Percentiles rank a stretch among this genome's conserved stretches.
Conservation (phyloP, 2,888 invertebrate genomes). For the Melieria crassipennis region DNA sequence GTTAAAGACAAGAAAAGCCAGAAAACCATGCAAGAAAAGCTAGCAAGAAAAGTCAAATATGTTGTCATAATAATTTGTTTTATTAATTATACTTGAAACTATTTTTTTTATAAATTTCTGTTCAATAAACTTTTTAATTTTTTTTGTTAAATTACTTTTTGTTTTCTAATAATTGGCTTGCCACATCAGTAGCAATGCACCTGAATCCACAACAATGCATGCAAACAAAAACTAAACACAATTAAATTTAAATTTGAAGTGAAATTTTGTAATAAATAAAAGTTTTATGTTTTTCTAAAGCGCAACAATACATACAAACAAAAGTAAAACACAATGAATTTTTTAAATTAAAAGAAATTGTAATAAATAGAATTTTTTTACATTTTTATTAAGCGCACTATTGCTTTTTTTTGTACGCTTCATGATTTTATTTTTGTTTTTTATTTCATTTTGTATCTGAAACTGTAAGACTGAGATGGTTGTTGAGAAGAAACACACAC, state of each 20-base stretch:
- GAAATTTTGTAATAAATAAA: background rate
- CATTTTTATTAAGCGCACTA: background rate
- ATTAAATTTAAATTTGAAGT: background rate
- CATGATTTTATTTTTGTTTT: slow-evolving; percentile 22
- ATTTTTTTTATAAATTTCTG: slow-evolving; percentile 18
- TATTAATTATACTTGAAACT: background rate
- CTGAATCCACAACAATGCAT: slow-evolving; percentile 10
- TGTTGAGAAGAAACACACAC: slow-evolving; percentile 48
- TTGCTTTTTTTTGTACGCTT: slow-evolving; percentile 22
- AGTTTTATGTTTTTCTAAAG: no score
- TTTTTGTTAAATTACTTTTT: background rate
- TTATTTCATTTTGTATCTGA: slow-evolving; percentile 53
- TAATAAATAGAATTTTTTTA: slow-evolving; percentile 4
- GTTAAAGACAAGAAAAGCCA: background rate
- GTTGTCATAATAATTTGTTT: slow-evolving; percentile 23
- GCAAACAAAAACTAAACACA: background rate
- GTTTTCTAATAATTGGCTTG: no score
- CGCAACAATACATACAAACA: background rate
- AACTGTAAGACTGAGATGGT: slow-evolving; percentile 64
- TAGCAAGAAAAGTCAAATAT: slow-evolving; percentile 27
- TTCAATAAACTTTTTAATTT: slow-evolving; percentile 8
- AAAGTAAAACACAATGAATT: background rate
- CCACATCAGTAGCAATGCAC: background rate
- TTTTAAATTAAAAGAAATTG: background rate
- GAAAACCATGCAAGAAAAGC: slow-evolving; percentile 1